Evolutionary conservation across 2,797 vertebrate species (phyloP).

Genomic region (Paratrypauchen microcephalus): DNA sequence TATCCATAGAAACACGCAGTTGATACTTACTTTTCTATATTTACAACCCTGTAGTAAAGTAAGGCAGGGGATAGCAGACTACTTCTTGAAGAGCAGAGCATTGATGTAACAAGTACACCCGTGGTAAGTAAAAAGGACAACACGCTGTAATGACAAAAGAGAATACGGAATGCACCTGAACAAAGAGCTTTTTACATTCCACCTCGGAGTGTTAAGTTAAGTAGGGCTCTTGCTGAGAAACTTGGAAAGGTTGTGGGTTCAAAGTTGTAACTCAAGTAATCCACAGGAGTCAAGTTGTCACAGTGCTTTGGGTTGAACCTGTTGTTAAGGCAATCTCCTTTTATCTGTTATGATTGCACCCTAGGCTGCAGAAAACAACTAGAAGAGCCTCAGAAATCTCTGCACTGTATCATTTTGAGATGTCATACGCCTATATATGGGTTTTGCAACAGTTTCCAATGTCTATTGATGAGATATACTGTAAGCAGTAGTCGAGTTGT

Average conservation of each 20-base stretch:
- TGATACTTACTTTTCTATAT: no score
- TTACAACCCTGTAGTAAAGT: constrained; percentile 4
- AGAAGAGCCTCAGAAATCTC: neutral
- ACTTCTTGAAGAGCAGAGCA: constrained; percentile 15
- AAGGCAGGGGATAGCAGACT: constrained; percentile 25
- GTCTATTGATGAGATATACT: neutral
- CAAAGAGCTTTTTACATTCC: constrained; percentile 31
- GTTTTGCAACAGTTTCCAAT: neutral
- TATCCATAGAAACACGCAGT: no score
- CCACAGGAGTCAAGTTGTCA: constrained; percentile 24
- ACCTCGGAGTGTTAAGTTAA: constrained; percentile 28
- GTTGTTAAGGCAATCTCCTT: constrained; percentile 8
- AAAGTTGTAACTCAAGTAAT: constrained; percentile 25
- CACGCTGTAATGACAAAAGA: constrained; percentile 29
- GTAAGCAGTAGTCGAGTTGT: no score
- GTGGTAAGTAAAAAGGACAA: constrained; percentile 16
- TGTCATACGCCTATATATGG: neutral
- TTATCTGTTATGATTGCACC: constrained; percentile 3
- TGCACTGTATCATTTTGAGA: neutral
- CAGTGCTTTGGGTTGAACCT: constrained; percentile 22
- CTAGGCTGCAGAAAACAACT: constrained; percentile 5
- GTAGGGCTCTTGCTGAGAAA: constrained; percentile 26
- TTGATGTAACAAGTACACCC: constrained; percentile 11
- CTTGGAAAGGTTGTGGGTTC: constrained; percentile 31
- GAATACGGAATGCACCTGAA: constrained; percentile 30